Conservation (phyloP, 30 jellyfish, hydroid and myxozoan species). For the Nemopilema nomurai region DNA sequence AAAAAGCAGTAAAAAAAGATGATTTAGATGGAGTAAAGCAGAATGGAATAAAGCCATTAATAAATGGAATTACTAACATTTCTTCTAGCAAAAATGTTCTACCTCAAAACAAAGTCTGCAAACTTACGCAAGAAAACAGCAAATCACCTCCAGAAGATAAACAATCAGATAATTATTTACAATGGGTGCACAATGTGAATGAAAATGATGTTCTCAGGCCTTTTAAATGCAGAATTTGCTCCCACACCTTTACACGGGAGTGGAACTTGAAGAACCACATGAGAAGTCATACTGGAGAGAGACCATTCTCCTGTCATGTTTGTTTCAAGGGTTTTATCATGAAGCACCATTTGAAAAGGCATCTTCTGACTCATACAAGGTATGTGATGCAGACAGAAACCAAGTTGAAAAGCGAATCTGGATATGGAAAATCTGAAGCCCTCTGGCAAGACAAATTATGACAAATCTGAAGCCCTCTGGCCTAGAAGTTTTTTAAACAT, state of each 20-base stretch:
- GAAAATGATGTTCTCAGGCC: background rate
- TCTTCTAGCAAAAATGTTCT: background rate
- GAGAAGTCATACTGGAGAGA: conserved; percentile 59
- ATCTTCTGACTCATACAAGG: conserved; percentile 22
- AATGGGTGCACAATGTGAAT: background rate
- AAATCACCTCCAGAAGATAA: background rate
- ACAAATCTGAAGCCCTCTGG: too few relatives aligned
- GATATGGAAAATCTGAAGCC: background rate
- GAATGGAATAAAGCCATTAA: background rate
- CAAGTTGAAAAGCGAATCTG: background rate
- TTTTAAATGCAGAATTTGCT: conserved; percentile 35
- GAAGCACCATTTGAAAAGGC: conserved; percentile 63
- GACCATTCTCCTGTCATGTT: conserved; percentile 44
- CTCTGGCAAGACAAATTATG: too few relatives aligned
- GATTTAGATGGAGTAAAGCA: background rate
- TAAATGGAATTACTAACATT: background rate
- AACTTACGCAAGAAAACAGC: background rate
- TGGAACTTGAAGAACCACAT: conserved; percentile 58
- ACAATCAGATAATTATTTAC: background rate
- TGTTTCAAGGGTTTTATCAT: conserved; percentile 43
- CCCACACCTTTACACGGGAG: conserved; percentile 39
- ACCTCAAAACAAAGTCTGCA: background rate
- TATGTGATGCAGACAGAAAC: background rate
- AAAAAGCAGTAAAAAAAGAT: background rate
- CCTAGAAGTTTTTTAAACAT: too few relatives aligned